These are phyloP conservation scores for Enteromius anoplus DNA, from an alignment of 2,797 vertebrate genomes.

Conservation along the genomic window DNA sequence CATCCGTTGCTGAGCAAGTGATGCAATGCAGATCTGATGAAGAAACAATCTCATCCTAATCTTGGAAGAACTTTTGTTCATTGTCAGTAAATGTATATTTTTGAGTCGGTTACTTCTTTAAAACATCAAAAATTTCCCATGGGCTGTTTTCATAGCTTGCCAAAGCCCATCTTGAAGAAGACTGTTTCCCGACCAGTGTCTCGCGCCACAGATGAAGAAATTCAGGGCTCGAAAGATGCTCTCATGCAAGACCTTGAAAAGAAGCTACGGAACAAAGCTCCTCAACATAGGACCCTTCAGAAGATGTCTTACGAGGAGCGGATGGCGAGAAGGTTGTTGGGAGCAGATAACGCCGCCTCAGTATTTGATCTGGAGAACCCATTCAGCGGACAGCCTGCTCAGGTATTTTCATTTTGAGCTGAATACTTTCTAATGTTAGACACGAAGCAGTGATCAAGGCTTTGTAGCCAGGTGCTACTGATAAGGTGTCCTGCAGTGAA, in stretches of 20 bases:
- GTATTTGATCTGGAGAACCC: conserved; percentile 83
- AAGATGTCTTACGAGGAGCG: conserved; percentile 92
- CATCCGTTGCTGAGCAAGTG: neutral
- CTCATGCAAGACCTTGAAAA: conserved; percentile 96
- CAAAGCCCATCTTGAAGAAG: conserved; percentile 85
- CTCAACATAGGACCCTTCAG: conserved; percentile 87
- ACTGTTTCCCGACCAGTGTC: conserved; percentile 74
- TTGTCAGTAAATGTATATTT: neutral
- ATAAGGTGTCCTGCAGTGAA: neutral
- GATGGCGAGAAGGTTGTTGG: conserved; percentile 94
- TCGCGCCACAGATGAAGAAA: conserved; percentile 88
- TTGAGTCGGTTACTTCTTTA: neutral
- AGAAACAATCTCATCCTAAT: neutral
- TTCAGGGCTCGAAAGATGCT: conserved; percentile 94
- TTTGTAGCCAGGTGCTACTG: neutral
- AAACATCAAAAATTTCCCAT: neutral
- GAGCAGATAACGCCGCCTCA: conserved; percentile 85
- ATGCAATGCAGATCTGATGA: neutral
- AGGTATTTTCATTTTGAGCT: conserved; percentile 74
- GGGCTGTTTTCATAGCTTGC: conserved; percentile 75
- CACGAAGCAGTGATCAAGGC: neutral
- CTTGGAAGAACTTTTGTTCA: neutral
- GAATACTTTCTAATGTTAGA: neutral
- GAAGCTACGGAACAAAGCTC: conserved; percentile 90
- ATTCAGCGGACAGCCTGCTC: conserved; percentile 75